Conservation (phyloP, 2,888 invertebrate genomes). For the Leptinotarsa juncta region DNA sequence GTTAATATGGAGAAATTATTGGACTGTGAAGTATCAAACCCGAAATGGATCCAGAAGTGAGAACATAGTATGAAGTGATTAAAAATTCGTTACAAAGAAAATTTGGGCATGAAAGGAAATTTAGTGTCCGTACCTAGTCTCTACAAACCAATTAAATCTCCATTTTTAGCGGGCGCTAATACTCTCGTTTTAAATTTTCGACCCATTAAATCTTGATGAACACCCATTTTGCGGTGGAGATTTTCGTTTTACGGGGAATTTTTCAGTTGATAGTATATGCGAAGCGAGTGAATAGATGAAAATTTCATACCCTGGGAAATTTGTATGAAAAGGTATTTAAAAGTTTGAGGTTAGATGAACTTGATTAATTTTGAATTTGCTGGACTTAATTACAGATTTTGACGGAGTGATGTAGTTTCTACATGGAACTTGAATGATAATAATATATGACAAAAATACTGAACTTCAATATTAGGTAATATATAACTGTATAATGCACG, state of each 20-base stretch:
- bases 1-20: no score
- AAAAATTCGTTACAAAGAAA: slow-evolving; percentile 40
- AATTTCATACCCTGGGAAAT: slow-evolving; percentile 9
- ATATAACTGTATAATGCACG: no score
- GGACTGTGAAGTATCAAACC: no score
- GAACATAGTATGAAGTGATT: slow-evolving; percentile 27
- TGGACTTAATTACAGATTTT: not conserved
- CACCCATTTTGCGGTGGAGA: slow-evolving; percentile 30
- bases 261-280: slow-evolving; percentile 9
- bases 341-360: not conserved
- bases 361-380: not conserved
- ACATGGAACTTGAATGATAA: not conserved
- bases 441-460: no score
- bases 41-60: not conserved
- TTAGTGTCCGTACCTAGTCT: slow-evolving; percentile 34
- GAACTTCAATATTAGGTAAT: no score
- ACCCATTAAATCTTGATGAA: slow-evolving; percentile 41
- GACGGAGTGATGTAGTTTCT: not conserved
- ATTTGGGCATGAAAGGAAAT: slow-evolving; percentile 31
- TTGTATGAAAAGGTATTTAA: not conserved
- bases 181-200: slow-evolving; percentile 38
- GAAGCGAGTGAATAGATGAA: slow-evolving; percentile 6
- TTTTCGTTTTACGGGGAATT: slow-evolving; percentile 19
- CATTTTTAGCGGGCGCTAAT: slow-evolving; percentile 42
- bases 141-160: slow-evolving; percentile 45